Evolutionary conservation across 2,888 invertebrate species (phyloP).

Genomic region (Epistrophe eligans): DNA sequence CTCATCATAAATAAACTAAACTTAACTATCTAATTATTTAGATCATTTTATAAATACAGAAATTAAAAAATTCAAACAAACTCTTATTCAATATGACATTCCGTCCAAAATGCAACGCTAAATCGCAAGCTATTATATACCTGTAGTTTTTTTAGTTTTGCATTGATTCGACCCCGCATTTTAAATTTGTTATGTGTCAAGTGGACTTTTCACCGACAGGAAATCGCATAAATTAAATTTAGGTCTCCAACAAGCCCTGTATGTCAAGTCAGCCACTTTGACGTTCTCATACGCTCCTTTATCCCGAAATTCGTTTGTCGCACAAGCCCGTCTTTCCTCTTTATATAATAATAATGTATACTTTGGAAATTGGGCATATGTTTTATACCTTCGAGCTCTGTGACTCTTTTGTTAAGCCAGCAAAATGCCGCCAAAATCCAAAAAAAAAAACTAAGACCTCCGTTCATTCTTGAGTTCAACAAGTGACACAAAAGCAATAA

Average conservation of each 20-base stretch:
- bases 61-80: no score
- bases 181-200: slow-evolving; percentile 42
- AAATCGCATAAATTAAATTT: slow-evolving; percentile 70
- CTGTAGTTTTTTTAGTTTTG: neutral
- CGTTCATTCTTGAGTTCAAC: slow-evolving; percentile 64
- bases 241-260: slow-evolving; percentile 43
- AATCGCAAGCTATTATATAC: neutral
- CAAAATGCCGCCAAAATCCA: slow-evolving; percentile 48
- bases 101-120: neutral
- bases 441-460: slow-evolving; percentile 49
- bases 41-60: no score
- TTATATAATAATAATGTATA: neutral
- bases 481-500: slow-evolving; percentile 68
- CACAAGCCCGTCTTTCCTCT: slow-evolving; percentile 43
- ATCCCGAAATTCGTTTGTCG: slow-evolving; percentile 67
- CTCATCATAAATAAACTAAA: no score
- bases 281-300: slow-evolving; percentile 47
- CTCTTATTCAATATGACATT: no score
- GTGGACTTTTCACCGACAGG: slow-evolving; percentile 65
- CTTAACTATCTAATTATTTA: no score
- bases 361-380: neutral
- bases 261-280: slow-evolving; percentile 66
- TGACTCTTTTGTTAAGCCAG: slow-evolving; percentile 50
- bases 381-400: neutral
- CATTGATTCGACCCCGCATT: slow-evolving; percentile 14